Evolutionary conservation across 2,888 invertebrate genomes (phyloP), one percentile per base, ranked within the genome.

Genomic region (Tenthredo distinguenda): DNA sequence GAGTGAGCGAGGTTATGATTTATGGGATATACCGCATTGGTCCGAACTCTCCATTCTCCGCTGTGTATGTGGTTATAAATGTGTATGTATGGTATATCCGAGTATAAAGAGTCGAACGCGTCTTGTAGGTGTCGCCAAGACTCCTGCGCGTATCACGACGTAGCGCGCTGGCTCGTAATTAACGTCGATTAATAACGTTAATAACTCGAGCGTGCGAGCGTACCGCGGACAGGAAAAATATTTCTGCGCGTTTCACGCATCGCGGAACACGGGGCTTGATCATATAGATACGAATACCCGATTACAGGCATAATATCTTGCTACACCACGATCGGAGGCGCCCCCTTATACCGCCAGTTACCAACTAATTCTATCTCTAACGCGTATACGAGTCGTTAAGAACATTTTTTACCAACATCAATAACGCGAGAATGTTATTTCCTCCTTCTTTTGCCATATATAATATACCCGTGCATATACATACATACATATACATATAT

Each of bases 101-200:
- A 21, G 43, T 10, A n/a, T 68, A 68, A 40, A 21, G 18, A 18
- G 34, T 55, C 31, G n/a, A 77, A 47, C 47, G 76, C 9, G 74
- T 47, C 55, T 9, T 34, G n/a, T 65, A 83, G 83, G 83, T 83
- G 83, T 83, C 83, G 83, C 83, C 83, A 68, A 68, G 68, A 65
- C 83, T 83, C 83, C 68, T 37, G 68, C 47, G 47, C 47, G 55
- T 31, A 34, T 31, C 43, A 37, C 47, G 62, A 26, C 68, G 21
- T 31, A 21, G 50, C n/a, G 81, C 37, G 31, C 40, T 65, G 77
- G 26, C 65, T 83, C 83, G 83, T 83, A 83, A 83, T 83, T 71
- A 83, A 83, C 83, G 83, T 58, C 83, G 83, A 83, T 83, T 83
- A 83, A 83, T 83, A 83, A 83, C 83, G 65, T 68, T 43, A 83